A percentile compares a stretch with the other conserved stretches of the same genome.
phyloP scores from a whole-genome alignment of 2,797 vertebrate genomes.

The Argyrosomus regius region DNA sequence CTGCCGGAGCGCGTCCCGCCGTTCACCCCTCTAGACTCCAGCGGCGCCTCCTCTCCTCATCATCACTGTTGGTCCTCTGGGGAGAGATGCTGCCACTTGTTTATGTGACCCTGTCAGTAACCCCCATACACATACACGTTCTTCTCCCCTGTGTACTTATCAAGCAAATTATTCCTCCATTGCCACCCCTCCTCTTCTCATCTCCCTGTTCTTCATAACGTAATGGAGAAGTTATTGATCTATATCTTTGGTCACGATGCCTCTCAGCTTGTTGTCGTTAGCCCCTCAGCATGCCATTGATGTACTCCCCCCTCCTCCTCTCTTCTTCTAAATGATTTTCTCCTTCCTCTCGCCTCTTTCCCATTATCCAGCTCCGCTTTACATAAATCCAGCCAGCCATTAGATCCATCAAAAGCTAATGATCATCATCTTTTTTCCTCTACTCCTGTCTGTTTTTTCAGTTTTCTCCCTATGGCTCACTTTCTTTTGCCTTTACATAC shows the following conservation, averaged over 20 bases:
- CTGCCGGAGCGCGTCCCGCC: slow-evolving; percentile 65
- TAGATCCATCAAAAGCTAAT: slow-evolving; percentile 83
- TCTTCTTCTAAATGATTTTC: slow-evolving; percentile 80
- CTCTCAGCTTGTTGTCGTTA: slow-evolving; percentile 79
- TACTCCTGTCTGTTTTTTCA: slow-evolving; percentile 53
- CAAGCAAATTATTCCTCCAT: slow-evolving; percentile 85
- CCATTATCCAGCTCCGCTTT: slow-evolving; percentile 75
- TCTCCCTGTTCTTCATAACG: slow-evolving; percentile 63
- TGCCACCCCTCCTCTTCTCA: slow-evolving; percentile 69
- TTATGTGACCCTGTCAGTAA: slow-evolving; percentile 87
- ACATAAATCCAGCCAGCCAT: slow-evolving; percentile 78
- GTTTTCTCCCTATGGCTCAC: slow-evolving; percentile 46
- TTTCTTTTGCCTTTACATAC: slow-evolving; percentile 38
- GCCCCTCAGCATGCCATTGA: slow-evolving; percentile 79
- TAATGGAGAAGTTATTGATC: slow-evolving; percentile 85
- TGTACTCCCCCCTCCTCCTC: slow-evolving; percentile 63
- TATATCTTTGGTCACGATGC: slow-evolving; percentile 83
- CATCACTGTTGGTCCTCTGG: slow-evolving; percentile 82
- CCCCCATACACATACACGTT: slow-evolving; percentile 61
- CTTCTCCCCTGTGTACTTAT: slow-evolving; percentile 72
- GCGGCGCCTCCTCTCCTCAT: slow-evolving; percentile 67
- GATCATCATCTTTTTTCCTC: slow-evolving; percentile 76
- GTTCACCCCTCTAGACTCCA: slow-evolving; percentile 58
- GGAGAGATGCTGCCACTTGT: slow-evolving; percentile 91
- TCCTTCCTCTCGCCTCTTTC: slow-evolving; percentile 75